Base-by-base conservation (phyloP, 2,113 vertebrate genomes). In the Chaetops frenatus region DNA sequence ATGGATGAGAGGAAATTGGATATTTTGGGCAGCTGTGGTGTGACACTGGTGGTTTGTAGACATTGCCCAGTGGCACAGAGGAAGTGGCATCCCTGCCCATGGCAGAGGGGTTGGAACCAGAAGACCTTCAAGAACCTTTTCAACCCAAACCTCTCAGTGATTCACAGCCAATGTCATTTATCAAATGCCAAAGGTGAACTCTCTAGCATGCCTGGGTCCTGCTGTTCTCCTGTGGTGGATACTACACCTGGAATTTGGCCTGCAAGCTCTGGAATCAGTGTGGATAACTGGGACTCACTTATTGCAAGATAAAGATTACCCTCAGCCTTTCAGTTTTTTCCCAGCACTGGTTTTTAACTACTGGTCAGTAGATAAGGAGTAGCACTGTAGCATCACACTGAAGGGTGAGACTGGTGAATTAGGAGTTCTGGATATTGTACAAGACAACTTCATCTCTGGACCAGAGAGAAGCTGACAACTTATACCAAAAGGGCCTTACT, bases 1-100 rank as follows among this genome's bases (percentile, higher is more conserved):
- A 65, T 87, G 69, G 58, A 6, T 54, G 48, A 86, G 44, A 67
- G 45, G 35, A 86, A 79, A 82, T 33, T 1, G n/a, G 31, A 29
- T 70, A 9, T 6, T 69, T 84, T 84, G 35, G 81, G n/a, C 45
- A 91, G 70, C 70, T 91, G 36, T 62, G 78, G 13, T 74, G 57
- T 51, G 74, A 27, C 27, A 9, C 8, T 1, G 0, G 4, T 35
- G 25, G 3, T 38, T 25, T 44, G 2, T 2, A 64, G 42, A 9
- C 25, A 35, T 7, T n/a, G 36, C 57, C 27, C 2, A 2, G 21
- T 58, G 35, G 11, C 35, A 45, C 15, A 36, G 57, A 65, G n/a
- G 31, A 74, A 7, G 54, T 47, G 33, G n/a, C 20, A 60, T 6
- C 28, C 33, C 38, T 60, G 53, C 14, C 50, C 7, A 1, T 2